Evolutionary conservation across 2,888 invertebrate species (phyloP), one percentile per base, ranked within the genome.

Genomic region (Pseudococcus jackbeardsleyi): DNA sequence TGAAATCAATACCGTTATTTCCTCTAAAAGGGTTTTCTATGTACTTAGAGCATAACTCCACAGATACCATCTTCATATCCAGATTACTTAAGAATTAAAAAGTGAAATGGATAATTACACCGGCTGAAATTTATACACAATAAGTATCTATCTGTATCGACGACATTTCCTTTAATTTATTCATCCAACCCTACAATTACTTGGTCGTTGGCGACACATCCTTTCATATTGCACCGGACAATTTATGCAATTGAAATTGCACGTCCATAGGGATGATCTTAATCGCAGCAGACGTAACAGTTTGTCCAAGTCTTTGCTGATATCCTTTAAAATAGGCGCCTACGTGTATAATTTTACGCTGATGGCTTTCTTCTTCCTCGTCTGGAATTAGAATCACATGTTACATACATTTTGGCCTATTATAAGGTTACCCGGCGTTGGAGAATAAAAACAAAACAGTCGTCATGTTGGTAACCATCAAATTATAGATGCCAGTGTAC

Each of bases 1-100:
- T 46, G 17, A 46, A 82, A 82, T 82, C 79, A 82, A 82, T 82
- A 82, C 79, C 79, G 79, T 82, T 46, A 82, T 82, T 82, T 82
- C 79, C 79, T 82, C 46, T 46, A 17, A 19, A 82, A 46, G 9
- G 19, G 46, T n/a, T 82, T 19, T 46, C 9, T 42, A 64, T n/a
- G 64, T 68, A n/a, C 17, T 42, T 46, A n/a, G 9, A 42, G 19
- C 46, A 82, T 77, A 77, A 39, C 64, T 8, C 22, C 64, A 64
- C 11, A 12, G 19, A 46, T 46, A 46, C 46, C 46, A 46, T 46
- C 46, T 82, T 82, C 46, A 46, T 8, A 46, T 8, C 15, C 46
- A 19, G 17, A 82, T 82, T 82, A 82, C 79, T 46, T 82, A 82
- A 39, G 33, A 77, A 46, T 42, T 42, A 82, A 42, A 82, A 82